Percentiles rank a stretch among this genome's conserved stretches.
These are phyloP conservation scores for Phodopus roborovskii DNA, from an alignment of 2,113 vertebrate genomes.

Conservation along the genomic window DNA sequence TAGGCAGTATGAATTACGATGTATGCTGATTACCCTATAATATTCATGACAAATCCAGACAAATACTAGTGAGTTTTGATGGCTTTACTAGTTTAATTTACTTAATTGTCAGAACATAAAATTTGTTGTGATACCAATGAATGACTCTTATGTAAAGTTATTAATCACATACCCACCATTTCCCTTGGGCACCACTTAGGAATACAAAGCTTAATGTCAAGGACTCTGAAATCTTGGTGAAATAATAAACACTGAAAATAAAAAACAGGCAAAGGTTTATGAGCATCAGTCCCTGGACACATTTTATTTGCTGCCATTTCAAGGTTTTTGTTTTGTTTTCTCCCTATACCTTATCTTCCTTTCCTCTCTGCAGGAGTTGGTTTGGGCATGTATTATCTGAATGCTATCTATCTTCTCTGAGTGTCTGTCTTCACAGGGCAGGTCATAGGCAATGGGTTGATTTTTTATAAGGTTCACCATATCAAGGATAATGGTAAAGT, in stretches of 20 bases:
- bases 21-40: conserved; percentile 71
- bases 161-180: conserved; percentile 28
- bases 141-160: conserved; percentile 32
- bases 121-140: conserved; percentile 52
- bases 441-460: conserved; percentile 33
- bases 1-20: conserved; percentile 50
- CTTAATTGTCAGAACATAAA: conserved; percentile 72
- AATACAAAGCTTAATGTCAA: conserved; percentile 12
- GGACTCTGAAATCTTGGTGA: background rate
- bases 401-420: conserved; percentile 42
- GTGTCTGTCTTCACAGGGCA: conserved; percentile 47
- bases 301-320: conserved; percentile 29
- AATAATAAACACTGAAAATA: conserved; percentile 55
- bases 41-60: conserved; percentile 71
- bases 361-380: background rate
- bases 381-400: conserved; percentile 38
- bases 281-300: conserved; percentile 11
- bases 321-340: background rate
- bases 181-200: background rate
- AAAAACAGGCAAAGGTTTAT: conserved; percentile 57
- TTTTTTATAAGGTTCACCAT: conserved; percentile 33
- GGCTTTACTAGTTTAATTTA: conserved; percentile 72
- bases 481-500: conserved; percentile 8
- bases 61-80: conserved; percentile 63
- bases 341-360: background rate